Base-by-base conservation (phyloP, 2,888 invertebrate species). In the Apotomis betuletana region DNA sequence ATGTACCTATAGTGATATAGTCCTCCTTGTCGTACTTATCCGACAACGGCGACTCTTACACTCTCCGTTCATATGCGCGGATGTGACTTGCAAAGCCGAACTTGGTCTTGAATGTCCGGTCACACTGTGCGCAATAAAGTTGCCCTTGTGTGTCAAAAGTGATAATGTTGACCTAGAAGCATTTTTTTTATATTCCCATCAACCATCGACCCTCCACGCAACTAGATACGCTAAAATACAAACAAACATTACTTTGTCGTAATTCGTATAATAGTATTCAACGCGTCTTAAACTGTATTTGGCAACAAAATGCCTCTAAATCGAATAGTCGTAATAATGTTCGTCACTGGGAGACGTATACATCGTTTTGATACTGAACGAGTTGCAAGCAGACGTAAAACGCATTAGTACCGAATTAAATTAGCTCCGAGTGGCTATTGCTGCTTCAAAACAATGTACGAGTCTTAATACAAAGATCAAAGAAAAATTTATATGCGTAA, bases 251-350 rank as follows among this genome's bases (percentile, higher is more conserved):
- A 41, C 27, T 41, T 41, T 41, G 10, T 55, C 44, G 27, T 60
- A 68, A 68, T 60, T 60, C 60, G 60, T 36, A 9, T 68, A 52
- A 60, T 68, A 60, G 54, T 68, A 68, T 68, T 60, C 60, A 54
- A 15, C 3, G 27, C 27, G n/a, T 12, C 27, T 12, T 15, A 0
- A 8, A 13, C 13, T 10, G n/a, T 12, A 38, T 58, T 58, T 38
- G 38, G 58, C 58, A 58, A 10, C 5, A 27, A 5, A 3, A 5
- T 6, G 41, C 3, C 12, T 10, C n/a, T 27, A 58, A 38, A 55
- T 1, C 12, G 10, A 58, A 58, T 38, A 12, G 38, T n/a, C 38
- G 12, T 38, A 27, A 6, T 38, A 58, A 58, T 6, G 12, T n/a
- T n/a, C 38, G 38, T 4, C 12, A 6, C 58, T 49, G 6, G 3